Conservation (phyloP, 2,113 vertebrate species). For the Edolisoma coerulescens region DNA sequence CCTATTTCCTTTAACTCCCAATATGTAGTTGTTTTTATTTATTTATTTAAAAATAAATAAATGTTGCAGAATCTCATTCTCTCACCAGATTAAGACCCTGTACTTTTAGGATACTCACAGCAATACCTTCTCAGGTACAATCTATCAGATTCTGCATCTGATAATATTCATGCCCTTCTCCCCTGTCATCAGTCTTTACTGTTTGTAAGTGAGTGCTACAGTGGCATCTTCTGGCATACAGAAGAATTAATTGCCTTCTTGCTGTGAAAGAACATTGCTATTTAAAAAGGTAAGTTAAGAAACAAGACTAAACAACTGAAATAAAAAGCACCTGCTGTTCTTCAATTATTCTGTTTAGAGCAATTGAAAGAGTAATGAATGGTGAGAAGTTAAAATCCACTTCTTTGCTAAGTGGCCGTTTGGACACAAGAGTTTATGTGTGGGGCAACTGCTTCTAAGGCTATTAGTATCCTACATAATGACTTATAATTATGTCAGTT, state of each 20-base stretch:
- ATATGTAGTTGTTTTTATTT: not conserved
- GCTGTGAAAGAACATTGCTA: not conserved
- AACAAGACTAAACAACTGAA: not conserved
- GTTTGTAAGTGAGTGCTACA: conserved; percentile 43
- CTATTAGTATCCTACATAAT: not conserved
- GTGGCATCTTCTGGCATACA: conserved; percentile 69
- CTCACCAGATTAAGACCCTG: not conserved
- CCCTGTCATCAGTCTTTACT: not conserved
- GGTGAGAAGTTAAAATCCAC: not conserved
- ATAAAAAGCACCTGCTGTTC: not conserved
- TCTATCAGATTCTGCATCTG: not conserved
- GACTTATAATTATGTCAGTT: not conserved
- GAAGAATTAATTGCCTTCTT: conserved; percentile 4
- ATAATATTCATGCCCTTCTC: not conserved
- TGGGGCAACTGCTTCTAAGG: not conserved
- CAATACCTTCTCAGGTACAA: not conserved
- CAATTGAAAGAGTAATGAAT: not conserved
- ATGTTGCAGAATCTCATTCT: not conserved
- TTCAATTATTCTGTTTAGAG: not conserved
- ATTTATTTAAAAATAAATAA: not conserved
- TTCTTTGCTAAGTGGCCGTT: not conserved
- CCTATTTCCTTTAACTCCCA: conserved; percentile 28
- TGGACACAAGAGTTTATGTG: not conserved
- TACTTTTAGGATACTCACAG: not conserved
- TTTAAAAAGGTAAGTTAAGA: not conserved